Percentiles rank a stretch among this genome's conserved stretches.
Evolutionary conservation across 2,797 vertebrate species (phyloP).

Genomic region (Xenops minutus): DNA sequence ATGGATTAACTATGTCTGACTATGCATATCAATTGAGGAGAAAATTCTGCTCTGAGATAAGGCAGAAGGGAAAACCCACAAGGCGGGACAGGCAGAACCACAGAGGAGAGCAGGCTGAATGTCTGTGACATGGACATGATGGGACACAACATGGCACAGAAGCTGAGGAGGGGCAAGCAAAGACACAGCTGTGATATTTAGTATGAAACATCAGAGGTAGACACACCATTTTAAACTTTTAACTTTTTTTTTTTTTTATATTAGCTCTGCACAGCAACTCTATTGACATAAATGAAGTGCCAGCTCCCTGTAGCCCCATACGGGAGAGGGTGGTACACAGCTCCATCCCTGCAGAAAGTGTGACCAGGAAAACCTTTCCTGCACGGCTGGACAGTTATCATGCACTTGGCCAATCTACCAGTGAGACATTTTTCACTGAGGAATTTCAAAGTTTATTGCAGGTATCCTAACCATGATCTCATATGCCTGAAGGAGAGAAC

Average conservation of each 20-base stretch:
- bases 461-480: background rate
- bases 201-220: background rate
- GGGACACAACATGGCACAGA: background rate
- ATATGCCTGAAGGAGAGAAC: background rate
- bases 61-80: background rate
- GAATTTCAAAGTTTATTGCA: background rate
- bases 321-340: background rate
- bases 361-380: background rate
- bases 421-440: background rate
- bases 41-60: constrained; percentile 40
- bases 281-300: background rate
- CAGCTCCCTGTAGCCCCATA: background rate
- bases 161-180: background rate
- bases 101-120: background rate
- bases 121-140: background rate
- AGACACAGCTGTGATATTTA: background rate
- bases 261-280: background rate
- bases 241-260: background rate
- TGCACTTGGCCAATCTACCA: background rate
- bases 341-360: background rate
- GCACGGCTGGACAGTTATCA: background rate
- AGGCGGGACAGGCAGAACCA: background rate
- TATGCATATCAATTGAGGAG: constrained; percentile 58
- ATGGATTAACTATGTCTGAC: constrained; percentile 68
- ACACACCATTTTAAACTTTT: background rate